Base-by-base conservation (phyloP, 1,140 invertebrate species). In the Cecropterus lyciades region DNA sequence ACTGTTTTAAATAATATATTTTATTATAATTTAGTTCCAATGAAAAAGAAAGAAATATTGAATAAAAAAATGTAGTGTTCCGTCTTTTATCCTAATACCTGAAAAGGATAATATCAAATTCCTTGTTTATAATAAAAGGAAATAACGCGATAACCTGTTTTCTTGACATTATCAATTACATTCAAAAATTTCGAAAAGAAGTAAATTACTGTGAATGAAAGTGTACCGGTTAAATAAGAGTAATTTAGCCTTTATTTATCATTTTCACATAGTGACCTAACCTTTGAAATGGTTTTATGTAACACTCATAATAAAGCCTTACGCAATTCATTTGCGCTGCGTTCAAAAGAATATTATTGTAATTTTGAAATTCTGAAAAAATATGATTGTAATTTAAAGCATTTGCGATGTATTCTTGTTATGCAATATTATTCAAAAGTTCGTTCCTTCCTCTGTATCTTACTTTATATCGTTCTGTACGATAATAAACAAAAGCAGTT, bases 221-320 rank as follows among this genome's bases (percentile, higher is more conserved):
- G 55, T 57, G 40, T 45, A 56, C 37, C 42, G 55, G 55, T 57
- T 57, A 57, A 57, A 57, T 57, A 57, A 57, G 40, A 57, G 40
- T 45, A 57, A 57, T 45, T 57, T 30, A 45, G 55, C 13, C 55
- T 57, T 57, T 57, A 57, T 57, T 57, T 57, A 57, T 57, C 14
- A 57, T 57, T 57, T 57, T 57, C 30, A 45, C 56, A 59, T 33
- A 59, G 43, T 59, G 56, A 59, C 56, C 43, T 59, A 59, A 59
- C 56, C 56, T 59, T 59, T 59, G 56, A 59, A 43, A 59, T 14
- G 20, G 30, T 16, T 45, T 59, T 59, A 46, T 59, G 24, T 59
- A 59, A 59, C 24, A 59, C n/a, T 52, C 49, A 13, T 52, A 52
- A 30, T 52, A 43, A 59, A 6, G n/a, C 9, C 37, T 40, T 40